Evolutionary conservation across 2,888 invertebrate genomes (phyloP).

Genomic region (Antitype chi): DNA sequence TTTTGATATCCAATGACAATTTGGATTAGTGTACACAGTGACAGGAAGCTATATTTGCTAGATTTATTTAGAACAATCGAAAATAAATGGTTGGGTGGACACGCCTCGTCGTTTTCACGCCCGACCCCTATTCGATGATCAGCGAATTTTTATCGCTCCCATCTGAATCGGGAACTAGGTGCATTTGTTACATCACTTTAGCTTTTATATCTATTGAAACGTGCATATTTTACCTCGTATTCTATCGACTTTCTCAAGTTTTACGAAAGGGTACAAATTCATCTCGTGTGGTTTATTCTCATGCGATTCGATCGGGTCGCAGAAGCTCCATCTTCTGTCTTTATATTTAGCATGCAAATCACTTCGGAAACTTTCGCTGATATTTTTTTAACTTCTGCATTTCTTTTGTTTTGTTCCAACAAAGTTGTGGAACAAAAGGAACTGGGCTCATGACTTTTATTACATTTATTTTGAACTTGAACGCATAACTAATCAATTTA

Average conservation of each 20-base stretch:
- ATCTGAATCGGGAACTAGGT: conserved; percentile 69
- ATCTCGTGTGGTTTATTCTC: conserved; percentile 31
- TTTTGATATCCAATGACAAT: conserved; percentile 25
- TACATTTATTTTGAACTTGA: conserved; percentile 56
- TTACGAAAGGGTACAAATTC: conserved; percentile 23
- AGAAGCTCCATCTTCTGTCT: conserved; percentile 52
- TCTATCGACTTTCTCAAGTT: conserved; percentile 30
- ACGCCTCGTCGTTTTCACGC: conserved; percentile 74
- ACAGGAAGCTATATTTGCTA: conserved; percentile 58
- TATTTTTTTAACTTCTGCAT: conserved; percentile 70
- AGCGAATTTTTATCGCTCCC: conserved; percentile 78
- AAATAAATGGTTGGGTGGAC: conserved; percentile 75
- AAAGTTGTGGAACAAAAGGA: conserved; percentile 70
- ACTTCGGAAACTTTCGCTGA: conserved; percentile 72
- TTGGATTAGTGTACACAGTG: conserved; percentile 34
- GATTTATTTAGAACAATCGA: conserved; percentile 71
- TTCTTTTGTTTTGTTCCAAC: conserved; percentile 68
- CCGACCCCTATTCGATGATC: conserved; percentile 72
- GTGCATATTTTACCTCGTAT: conserved; percentile 43
- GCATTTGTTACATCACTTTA: conserved; percentile 66
- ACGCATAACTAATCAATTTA: conserved; percentile 25
- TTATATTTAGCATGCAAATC: conserved; percentile 77
- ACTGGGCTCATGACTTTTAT: conserved; percentile 65
- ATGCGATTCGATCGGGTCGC: conserved; percentile 16
- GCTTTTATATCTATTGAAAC: conserved; percentile 50